Base-by-base conservation (phyloP, 2,888 invertebrate species). In the Archips crataeganus region DNA sequence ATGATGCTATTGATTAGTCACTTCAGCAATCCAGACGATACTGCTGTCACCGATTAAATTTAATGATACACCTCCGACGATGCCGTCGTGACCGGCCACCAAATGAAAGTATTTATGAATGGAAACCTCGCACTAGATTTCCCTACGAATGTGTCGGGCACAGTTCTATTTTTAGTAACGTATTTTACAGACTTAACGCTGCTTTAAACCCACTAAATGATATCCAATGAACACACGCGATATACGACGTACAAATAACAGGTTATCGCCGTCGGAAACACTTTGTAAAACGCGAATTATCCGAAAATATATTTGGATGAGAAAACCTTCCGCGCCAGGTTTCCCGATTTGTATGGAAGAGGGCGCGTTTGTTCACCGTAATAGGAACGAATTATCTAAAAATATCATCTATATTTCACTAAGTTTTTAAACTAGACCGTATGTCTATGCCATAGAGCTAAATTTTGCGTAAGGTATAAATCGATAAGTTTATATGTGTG, bases 101-200 rank as follows among this genome's bases (percentile, higher is more conserved):
- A 90, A 92, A 87, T 90, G 91, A 91, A 90, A 87, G 87, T 87
- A 84, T 82, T 92, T 90, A 92, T 93, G 92, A 93, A 93, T 93
- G 93, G 85, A 84, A 85, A 80, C 82, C 82, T 82, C 83, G 85
- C 84, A 84, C 85, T 86, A 84, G 85, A 85, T 87, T 84, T 84
- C 78, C 85, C 85, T 80, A 82, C 82, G 80, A 86, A 84, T 83
- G 87, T 85, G 85, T 88, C 84, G 81, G 83, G 81, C 79, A 81
- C 80, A 77, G 79, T 80, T 87, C 90, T 92, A 91, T 90, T 90
- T 92, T 87, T 92, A 92, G 89, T 84, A 71, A 76, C 82, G 80
- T 76, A 78, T 83, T 82, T 81, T 67, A 75, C 70, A 70, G 71
- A 76, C 51, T 74, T 79, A 79, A 79, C 71, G 73, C 71, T 76